These are phyloP conservation scores for Nasonia vitripennis DNA, from an alignment of 1,140 invertebrate species.

Conservation along the genomic window DNA sequence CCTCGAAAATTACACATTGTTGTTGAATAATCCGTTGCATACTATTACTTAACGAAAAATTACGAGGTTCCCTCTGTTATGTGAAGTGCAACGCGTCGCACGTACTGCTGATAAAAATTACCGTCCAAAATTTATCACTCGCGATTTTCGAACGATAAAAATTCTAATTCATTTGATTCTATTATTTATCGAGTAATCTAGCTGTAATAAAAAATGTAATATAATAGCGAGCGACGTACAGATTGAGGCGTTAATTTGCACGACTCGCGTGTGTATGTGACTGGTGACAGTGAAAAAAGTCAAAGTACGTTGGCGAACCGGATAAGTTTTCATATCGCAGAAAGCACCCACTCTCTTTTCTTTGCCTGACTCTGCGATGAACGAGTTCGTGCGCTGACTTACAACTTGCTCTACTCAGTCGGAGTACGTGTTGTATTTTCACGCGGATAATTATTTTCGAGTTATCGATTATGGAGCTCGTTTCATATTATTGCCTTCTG, in stretches of 20 bases:
- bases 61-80: background rate
- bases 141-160: too few species aligned
- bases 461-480: too few species aligned
- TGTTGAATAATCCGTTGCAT: conserved; percentile 4
- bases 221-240: background rate
- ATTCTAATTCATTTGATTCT: too few species aligned
- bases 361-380: conserved; percentile 1
- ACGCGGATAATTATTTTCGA: too few species aligned
- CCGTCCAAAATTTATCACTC: too few species aligned
- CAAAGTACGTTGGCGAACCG: conserved; percentile 41
- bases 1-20: background rate
- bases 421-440: too few species aligned
- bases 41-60: conserved; percentile 12
- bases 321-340: conserved; percentile 48
- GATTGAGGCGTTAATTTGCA: too few species aligned
- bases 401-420: background rate
- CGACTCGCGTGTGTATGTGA: too few species aligned
- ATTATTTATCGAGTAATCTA: too few species aligned
- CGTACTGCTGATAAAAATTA: too few species aligned
- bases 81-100: too few species aligned
- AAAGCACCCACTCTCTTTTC: conserved; percentile 46
- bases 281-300: background rate
- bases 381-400: background rate
- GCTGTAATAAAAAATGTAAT: background rate
- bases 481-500: too few species aligned